phyloP scores from a whole-genome alignment of 2,797 vertebrate genomes.

The Craterocephalus amniculus region DNA sequence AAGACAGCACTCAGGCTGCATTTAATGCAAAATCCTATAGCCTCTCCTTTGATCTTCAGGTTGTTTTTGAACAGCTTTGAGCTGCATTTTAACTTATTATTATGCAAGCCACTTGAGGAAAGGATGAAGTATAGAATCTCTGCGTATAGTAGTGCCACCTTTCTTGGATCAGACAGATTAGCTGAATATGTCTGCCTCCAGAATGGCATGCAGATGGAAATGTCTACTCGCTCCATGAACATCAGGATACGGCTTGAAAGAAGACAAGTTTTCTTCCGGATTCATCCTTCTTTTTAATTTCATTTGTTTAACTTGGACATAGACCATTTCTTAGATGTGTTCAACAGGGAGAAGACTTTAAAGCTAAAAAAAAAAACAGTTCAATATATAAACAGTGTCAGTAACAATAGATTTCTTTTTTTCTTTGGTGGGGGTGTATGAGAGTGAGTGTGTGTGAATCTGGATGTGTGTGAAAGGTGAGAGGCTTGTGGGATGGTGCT shows the following conservation, averaged over 20 bases:
- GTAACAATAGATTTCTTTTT: too few relatives aligned
- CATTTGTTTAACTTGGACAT: not conserved
- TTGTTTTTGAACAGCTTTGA: slow-evolving; percentile 14
- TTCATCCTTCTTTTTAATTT: too few relatives aligned
- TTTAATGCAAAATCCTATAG: slow-evolving; percentile 11
- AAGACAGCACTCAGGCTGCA: not conserved
- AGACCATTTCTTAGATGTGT: too few relatives aligned
- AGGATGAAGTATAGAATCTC: not conserved
- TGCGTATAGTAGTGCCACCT: not conserved
- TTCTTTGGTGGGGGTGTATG: too few relatives aligned
- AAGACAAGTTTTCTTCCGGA: not conserved
- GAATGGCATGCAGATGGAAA: not conserved
- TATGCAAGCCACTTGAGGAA: not conserved
- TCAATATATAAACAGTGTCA: too few relatives aligned
- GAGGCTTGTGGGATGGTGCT: too few relatives aligned
- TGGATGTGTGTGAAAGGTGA: too few relatives aligned
- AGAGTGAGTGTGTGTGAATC: too few relatives aligned
- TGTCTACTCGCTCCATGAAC: too few relatives aligned
- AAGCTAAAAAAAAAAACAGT: too few relatives aligned
- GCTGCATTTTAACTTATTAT: slow-evolving; percentile 22
- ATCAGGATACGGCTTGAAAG: too few relatives aligned
- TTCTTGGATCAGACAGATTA: not conserved
- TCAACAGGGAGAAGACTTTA: too few relatives aligned
- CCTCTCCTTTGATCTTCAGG: slow-evolving; percentile 20
- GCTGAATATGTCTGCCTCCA: slow-evolving; percentile 10